A percentile compares a stretch with the other conserved stretches of the same genome.
Conservation (phyloP, 2,797 vertebrate genomes). For the Setipinna tenuifilis region DNA sequence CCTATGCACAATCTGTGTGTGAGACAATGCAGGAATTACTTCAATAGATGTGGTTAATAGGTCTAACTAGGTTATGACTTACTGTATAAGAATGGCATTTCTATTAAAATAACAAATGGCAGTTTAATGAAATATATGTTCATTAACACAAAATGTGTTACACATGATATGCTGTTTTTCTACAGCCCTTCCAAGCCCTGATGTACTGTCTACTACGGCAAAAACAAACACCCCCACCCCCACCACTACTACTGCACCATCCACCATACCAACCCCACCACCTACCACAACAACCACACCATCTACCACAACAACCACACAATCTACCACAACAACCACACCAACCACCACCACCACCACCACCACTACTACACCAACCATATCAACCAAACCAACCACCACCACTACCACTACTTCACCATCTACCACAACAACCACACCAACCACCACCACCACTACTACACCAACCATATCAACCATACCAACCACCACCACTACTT, state of each 20-base stretch:
- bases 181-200: too few relatives aligned
- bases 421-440: too few relatives aligned
- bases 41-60: not conserved
- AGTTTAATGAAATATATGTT: not conserved
- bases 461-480: not conserved
- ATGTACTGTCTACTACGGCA: too few relatives aligned
- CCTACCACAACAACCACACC: too few relatives aligned
- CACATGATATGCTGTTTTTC: too few relatives aligned
- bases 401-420: not conserved
- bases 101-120: not conserved
- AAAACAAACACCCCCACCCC: too few relatives aligned
- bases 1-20: not conserved
- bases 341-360: conserved; percentile 7
- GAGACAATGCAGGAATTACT: not conserved
- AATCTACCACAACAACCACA: not conserved
- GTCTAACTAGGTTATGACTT: not conserved
- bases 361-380: not conserved
- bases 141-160: not conserved
- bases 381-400: not conserved
- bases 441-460: too few relatives aligned
- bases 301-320: not conserved
- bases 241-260: too few relatives aligned
- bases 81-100: not conserved
- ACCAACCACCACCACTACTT: not conserved
- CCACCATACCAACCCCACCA: too few relatives aligned